These are phyloP conservation scores for Watsonalla cultraria DNA, from an alignment of 2,888 invertebrate species.

Conservation along the genomic window DNA sequence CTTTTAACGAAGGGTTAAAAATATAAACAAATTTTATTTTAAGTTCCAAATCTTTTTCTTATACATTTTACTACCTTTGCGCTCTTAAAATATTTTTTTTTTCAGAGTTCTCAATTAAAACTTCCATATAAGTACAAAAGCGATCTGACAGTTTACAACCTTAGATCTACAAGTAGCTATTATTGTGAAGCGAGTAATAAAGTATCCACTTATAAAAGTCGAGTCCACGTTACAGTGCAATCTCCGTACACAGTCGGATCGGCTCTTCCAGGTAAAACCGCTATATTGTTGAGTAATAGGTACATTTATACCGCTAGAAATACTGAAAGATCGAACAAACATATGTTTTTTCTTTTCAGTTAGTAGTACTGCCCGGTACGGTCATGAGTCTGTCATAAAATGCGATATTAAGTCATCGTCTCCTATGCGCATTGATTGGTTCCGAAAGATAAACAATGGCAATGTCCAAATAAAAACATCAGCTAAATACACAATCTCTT, in stretches of 20 bases:
- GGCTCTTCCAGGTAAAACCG: too few relatives aligned
- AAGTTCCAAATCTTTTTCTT: too few relatives aligned
- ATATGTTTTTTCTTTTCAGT: not conserved
- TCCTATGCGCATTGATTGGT: constrained; percentile 21
- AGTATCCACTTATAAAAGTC: not conserved
- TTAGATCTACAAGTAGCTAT: not conserved
- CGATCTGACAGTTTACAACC: not conserved
- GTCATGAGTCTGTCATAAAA: constrained; percentile 7
- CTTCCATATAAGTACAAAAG: not conserved
- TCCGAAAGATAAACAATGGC: constrained; percentile 2
- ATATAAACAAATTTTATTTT: too few relatives aligned
- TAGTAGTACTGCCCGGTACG: constrained; percentile 7
- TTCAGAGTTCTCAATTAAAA: not conserved
- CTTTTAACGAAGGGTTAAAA: too few relatives aligned
- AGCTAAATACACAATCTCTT: constrained; percentile 12
- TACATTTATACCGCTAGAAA: not conserved
- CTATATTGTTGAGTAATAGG: too few relatives aligned
- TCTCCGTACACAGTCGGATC: too few relatives aligned
- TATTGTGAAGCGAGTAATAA: not conserved
- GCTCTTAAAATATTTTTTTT: too few relatives aligned
- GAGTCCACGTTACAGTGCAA: not conserved
- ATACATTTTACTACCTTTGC: too few relatives aligned
- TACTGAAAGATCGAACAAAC: too few relatives aligned
- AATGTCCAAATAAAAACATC: constrained; percentile 9
- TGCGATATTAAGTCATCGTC: constrained; percentile 19